phyloP scores from a whole-genome alignment of 2,797 vertebrate genomes.

The Phrynocephalus guinanensis region DNA sequence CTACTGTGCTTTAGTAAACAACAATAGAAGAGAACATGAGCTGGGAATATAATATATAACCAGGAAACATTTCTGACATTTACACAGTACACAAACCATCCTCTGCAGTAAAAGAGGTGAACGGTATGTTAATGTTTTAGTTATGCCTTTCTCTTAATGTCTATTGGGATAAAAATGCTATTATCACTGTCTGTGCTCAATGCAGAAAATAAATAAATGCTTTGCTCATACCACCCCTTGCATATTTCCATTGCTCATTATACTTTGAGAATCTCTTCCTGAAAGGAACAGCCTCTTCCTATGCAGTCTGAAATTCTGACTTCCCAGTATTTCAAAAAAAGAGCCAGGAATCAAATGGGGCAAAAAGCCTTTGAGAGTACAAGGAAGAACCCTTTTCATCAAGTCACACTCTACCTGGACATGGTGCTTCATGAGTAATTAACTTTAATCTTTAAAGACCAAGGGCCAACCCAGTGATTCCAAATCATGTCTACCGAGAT shows the following conservation, averaged over 20 bases:
- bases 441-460: neutral
- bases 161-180: neutral
- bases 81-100: constrained; percentile 3
- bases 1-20: neutral
- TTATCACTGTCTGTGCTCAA: neutral
- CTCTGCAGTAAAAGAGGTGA: neutral
- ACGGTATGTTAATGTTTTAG: neutral
- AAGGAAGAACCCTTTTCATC: neutral
- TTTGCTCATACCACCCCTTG: neutral
- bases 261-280: neutral
- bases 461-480: neutral
- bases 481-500: neutral
- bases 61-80: neutral
- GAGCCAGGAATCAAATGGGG: neutral
- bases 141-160: neutral
- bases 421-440: neutral
- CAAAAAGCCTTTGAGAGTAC: neutral
- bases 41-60: neutral
- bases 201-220: neutral
- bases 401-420: neutral
- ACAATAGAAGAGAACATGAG: neutral
- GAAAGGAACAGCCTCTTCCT: neutral
- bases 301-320: neutral
- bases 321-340: too few relatives aligned
- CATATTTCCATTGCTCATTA: neutral